phyloP scores from a whole-genome alignment of 2,797 vertebrate species.

The Lacerta agilis region DNA sequence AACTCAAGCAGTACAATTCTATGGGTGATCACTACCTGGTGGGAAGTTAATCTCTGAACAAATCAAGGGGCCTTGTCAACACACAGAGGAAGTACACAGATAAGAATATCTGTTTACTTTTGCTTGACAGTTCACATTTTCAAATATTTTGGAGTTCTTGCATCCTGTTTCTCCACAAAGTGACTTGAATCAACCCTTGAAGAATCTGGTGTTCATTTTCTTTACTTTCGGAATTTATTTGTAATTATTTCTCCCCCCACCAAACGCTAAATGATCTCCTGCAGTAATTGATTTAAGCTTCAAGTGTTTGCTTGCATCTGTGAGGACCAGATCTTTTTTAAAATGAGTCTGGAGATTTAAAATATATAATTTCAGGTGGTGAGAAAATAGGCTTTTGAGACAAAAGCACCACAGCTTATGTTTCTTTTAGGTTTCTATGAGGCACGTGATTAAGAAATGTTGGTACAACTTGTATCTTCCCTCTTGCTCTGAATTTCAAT shows the following conservation, averaged over 20 bases:
- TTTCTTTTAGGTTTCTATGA: neutral
- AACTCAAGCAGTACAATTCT: neutral
- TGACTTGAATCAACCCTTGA: neutral
- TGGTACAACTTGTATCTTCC: neutral
- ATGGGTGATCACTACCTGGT: neutral
- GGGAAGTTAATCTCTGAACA: neutral
- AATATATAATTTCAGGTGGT: neutral
- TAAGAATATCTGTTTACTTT: neutral
- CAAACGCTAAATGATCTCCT: neutral
- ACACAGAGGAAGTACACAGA: neutral
- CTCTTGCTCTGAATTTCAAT: neutral
- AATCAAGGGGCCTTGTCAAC: neutral
- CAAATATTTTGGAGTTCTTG: neutral
- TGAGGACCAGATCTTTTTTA: neutral
- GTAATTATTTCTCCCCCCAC: neutral
- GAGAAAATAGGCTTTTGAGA: neutral
- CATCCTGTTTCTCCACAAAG: neutral
- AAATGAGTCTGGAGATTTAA: neutral
- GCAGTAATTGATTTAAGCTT: neutral
- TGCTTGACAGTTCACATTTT: neutral
- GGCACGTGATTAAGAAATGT: neutral
- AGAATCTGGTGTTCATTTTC: neutral
- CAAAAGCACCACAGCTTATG: neutral
- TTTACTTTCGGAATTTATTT: neutral
- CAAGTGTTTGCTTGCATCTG: neutral